Evolutionary conservation across 2,113 vertebrate species (phyloP).

Genomic region (Dasyprocta punctata): DNA sequence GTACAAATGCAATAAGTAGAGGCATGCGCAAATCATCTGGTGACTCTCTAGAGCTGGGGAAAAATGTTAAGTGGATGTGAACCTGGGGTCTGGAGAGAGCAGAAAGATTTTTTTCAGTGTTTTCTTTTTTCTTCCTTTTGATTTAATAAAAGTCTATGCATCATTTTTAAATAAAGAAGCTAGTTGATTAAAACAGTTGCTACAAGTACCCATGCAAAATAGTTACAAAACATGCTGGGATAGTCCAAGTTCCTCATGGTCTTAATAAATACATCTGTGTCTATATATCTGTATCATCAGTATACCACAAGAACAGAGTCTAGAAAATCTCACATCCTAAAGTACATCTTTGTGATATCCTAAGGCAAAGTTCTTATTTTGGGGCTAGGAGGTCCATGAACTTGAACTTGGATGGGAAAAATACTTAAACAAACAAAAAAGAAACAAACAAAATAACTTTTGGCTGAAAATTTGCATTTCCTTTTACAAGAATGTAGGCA

Average conservation of each 20-base stretch:
- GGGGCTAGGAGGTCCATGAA: not conserved
- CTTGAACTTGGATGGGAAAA: slow-evolving; percentile 35
- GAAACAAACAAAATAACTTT: not conserved
- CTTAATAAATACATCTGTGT: not conserved
- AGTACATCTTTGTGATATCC: not conserved
- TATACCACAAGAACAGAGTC: not conserved
- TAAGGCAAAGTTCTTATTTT: not conserved
- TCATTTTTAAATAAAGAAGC: not conserved
- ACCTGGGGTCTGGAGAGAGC: not conserved
- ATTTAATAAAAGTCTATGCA: slow-evolving; percentile 27
- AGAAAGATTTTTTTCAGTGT: not conserved
- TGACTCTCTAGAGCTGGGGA: not conserved
- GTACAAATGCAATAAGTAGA: not conserved
- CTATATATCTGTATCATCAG: not conserved
- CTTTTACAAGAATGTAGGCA: slow-evolving; percentile 24
- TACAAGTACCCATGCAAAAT: not conserved
- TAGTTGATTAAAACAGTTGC: not conserved
- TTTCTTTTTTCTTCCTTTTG: not conserved
- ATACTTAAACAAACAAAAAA: not conserved
- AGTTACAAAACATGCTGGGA: not conserved
- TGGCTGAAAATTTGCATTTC: slow-evolving; percentile 45
- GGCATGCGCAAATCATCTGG: not conserved
- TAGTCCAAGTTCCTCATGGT: not conserved
- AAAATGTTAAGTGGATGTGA: not conserved
- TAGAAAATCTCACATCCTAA: not conserved